Evolutionary conservation across 1,140 invertebrate species (phyloP).

Genomic region (Pseudomyrmex pallidus): DNA sequence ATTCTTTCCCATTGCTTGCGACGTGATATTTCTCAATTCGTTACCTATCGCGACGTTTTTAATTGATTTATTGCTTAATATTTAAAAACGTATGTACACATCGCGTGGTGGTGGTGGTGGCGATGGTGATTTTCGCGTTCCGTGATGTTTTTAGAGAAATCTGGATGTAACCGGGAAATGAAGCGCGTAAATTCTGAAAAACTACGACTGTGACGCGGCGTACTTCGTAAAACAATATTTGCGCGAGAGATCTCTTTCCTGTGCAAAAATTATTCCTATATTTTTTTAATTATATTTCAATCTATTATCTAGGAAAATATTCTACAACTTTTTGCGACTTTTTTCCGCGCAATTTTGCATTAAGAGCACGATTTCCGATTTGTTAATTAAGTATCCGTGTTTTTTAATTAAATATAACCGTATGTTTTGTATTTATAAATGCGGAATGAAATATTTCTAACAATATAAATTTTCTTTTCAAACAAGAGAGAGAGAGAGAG

Average conservation of each 20-base stretch:
- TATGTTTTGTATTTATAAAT: neutral
- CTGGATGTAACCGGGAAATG: neutral
- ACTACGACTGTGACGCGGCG: neutral
- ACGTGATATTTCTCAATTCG: slow-evolving; percentile 5
- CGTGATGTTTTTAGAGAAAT: neutral
- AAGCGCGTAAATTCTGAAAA: neutral
- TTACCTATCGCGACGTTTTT: neutral
- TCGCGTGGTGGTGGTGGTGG: too few relatives aligned
- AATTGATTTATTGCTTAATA: neutral
- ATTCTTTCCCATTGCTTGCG: neutral
- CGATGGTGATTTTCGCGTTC: neutral
- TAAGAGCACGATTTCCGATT: neutral
- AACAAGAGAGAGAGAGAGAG: too few relatives aligned
- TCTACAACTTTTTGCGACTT: neutral
- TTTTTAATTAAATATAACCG: neutral
- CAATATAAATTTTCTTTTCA: too few relatives aligned
- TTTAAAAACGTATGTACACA: neutral
- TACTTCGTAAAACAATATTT: neutral
- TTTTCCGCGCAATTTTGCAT: neutral
- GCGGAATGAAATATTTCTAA: neutral
- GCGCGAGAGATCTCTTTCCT: neutral
- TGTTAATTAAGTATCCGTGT: slow-evolving; percentile 19
- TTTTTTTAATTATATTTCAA: neutral
- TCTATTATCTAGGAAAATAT: neutral
- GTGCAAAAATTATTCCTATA: neutral